Evolutionary conservation across 1,140 invertebrate species (phyloP).

Genomic region (Heliconius melpomene): DNA sequence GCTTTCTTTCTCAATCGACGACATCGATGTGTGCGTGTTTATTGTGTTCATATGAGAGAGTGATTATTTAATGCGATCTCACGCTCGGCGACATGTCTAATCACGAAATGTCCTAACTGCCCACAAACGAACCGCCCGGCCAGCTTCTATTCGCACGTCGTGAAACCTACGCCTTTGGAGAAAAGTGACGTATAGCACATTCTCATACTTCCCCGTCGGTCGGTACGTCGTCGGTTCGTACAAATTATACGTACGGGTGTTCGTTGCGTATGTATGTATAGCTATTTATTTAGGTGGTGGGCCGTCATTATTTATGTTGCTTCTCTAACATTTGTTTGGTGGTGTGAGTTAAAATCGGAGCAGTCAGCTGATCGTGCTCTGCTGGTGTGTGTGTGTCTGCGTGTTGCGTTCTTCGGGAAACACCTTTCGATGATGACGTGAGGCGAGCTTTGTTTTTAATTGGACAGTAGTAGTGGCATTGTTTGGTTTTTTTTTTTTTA

Average conservation of each 20-base stretch:
- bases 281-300: conserved; percentile 68
- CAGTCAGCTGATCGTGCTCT: conserved; percentile 78
- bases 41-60: conserved; percentile 66
- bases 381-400: conserved; percentile 18
- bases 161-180: conserved; percentile 61
- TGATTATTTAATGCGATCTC: conserved; percentile 78
- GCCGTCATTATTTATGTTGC: conserved; percentile 79
- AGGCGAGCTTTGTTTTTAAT: conserved; percentile 76
- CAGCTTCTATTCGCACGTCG: conserved; percentile 59
- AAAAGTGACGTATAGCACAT: conserved; percentile 70
- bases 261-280: conserved; percentile 52
- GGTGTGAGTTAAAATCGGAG: conserved; percentile 80
- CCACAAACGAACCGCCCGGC: conserved; percentile 46
- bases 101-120: conserved; percentile 61
- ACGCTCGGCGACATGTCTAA: conserved; percentile 44
- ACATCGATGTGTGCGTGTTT: conserved; percentile 61
- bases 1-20: conserved; percentile 27
- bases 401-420: conserved; percentile 79
- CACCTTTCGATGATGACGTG: conserved; percentile 80
- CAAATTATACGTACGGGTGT: conserved; percentile 72
- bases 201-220: conserved; percentile 48
- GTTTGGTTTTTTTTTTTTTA: conserved; percentile 61
- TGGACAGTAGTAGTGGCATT: conserved; percentile 75
- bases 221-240: conserved; percentile 59
- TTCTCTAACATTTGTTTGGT: conserved; percentile 74